Percentiles rank a stretch among this genome's conserved stretches.
Conservation (phyloP, 2,113 vertebrate genomes). For the Nymphicus hollandicus region DNA sequence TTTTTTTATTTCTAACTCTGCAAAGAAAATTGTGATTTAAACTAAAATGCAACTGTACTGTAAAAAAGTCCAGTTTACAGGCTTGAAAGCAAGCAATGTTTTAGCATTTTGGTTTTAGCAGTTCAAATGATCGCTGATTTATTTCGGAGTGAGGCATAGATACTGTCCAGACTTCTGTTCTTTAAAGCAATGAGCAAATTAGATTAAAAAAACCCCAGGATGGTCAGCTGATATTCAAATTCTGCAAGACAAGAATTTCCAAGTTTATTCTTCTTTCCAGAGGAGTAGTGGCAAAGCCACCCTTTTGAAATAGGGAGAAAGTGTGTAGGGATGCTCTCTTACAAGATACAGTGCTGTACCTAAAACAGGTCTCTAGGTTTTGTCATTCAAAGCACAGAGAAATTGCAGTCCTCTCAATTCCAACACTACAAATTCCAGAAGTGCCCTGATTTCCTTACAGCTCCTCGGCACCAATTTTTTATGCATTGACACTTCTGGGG, state of each 20-base stretch:
- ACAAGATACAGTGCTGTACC: neutral
- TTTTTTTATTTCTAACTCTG: neutral
- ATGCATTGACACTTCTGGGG: neutral
- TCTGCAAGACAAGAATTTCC: neutral
- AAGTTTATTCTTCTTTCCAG: neutral
- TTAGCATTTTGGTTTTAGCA: neutral
- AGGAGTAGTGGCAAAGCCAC: neutral
- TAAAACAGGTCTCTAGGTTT: neutral
- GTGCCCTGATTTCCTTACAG: neutral
- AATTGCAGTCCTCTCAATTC: neutral
- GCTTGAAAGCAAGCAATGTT: neutral
- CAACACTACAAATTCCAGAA: neutral
- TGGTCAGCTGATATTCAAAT: neutral
- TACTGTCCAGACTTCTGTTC: neutral
- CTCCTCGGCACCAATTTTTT: neutral
- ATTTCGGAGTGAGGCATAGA: neutral
- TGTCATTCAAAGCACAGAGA: neutral
- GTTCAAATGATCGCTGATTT: neutral
- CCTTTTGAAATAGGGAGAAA: neutral
- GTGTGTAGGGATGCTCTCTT: neutral
- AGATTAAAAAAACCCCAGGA: neutral
- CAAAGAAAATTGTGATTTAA: neutral
- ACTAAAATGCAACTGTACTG: neutral
- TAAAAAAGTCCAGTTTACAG: neutral
- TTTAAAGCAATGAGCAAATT: neutral